Base-by-base conservation (phyloP, 2,113 vertebrate genomes). In the Leuciscus idus region DNA sequence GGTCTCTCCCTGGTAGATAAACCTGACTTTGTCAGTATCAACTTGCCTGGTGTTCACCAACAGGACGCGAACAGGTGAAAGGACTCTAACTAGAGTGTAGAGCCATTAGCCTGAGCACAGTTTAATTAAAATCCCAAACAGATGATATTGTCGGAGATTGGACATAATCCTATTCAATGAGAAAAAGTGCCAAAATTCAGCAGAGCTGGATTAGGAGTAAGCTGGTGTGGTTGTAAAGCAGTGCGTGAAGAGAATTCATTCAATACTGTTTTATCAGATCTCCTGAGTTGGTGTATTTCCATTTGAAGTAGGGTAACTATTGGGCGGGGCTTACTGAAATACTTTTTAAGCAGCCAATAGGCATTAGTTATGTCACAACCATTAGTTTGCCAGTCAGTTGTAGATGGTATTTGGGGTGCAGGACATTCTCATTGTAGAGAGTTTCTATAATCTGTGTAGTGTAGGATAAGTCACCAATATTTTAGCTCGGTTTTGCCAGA, bases 61-160 rank as follows among this genome's bases (percentile, higher is more conserved):
- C 8, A 3, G 12, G 78, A 46, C 8, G 19, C 15, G 9, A 64
- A 12, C 33, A 64, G 59, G 36, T 62, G 15, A 12, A 55, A 61
- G 62, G 28, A 72, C 39, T 88, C 86, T 68, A 52, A 55, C 75
- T 79, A 36, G 5, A 64, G 43, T 33, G 26, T 57, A 57, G 2
- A 21, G 46, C 3, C 39, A 75, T 61, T 7, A 76, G 85, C 43
- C 87, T 86, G 48, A 85, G 82, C 70, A 13, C 70, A 82, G 87
- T 87, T 90, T 90, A 88, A 92, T 92, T 92, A 92, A 92, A 91
- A 90, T 55, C 84, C 78, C 87, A 84, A 89, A 61, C 75, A 84
- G 88, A 88, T 91, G 89, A 90, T 81, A 83, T 50, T 78, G 68
- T 78, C n/a, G 17, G 28, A 90, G 84, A 85, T 77, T 86, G 43